These are phyloP conservation scores for fruit fly (Drosophila melanogaster) DNA, from an alignment of 1,140 invertebrate genomes.

Conservation along the genomic window DNA sequence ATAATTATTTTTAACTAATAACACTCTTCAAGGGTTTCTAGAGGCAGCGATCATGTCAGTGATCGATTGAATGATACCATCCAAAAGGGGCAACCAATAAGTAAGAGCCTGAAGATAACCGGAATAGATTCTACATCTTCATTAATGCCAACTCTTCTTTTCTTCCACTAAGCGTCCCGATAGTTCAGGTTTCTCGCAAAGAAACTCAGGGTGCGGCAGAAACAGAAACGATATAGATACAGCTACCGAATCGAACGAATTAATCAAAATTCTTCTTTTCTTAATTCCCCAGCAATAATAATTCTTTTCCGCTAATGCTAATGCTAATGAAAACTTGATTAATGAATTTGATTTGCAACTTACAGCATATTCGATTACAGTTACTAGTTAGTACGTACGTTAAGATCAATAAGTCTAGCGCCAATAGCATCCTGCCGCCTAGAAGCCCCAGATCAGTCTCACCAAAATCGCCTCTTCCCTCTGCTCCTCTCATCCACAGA, in stretches of 20 bases:
- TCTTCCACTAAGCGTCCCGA: conserved; percentile 65
- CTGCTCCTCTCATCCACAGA: conserved; percentile 87
- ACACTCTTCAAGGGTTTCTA: conserved; percentile 47
- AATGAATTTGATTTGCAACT: conserved; percentile 78
- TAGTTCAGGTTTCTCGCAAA: conserved; percentile 43
- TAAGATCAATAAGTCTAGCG: conserved; percentile 74
- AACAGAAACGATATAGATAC: conserved; percentile 29
- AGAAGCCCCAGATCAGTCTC: conserved; percentile 29
- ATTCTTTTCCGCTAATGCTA: conserved; percentile 57
- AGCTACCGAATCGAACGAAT: conserved; percentile 61
- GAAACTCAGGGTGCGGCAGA: conserved; percentile 41
- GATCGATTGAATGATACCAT: conserved; percentile 41
- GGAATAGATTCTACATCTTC: conserved; percentile 54
- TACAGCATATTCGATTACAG: conserved; percentile 62
- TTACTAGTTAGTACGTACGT: conserved; percentile 43
- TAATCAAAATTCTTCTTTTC: conserved; percentile 83
- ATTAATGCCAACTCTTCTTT: conserved; percentile 71
- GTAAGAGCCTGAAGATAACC: conserved; percentile 56
- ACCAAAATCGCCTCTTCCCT: conserved; percentile 62
- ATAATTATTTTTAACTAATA: conserved; percentile 29
- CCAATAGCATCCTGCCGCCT: conserved; percentile 18
- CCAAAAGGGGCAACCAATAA: conserved; percentile 24
- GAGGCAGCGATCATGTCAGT: conserved; percentile 37
- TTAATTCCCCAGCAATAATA: conserved; percentile 76
- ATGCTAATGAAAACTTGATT: conserved; percentile 54